Base-by-base conservation (phyloP, 2,797 vertebrate species). In the Acanthornis magna region DNA sequence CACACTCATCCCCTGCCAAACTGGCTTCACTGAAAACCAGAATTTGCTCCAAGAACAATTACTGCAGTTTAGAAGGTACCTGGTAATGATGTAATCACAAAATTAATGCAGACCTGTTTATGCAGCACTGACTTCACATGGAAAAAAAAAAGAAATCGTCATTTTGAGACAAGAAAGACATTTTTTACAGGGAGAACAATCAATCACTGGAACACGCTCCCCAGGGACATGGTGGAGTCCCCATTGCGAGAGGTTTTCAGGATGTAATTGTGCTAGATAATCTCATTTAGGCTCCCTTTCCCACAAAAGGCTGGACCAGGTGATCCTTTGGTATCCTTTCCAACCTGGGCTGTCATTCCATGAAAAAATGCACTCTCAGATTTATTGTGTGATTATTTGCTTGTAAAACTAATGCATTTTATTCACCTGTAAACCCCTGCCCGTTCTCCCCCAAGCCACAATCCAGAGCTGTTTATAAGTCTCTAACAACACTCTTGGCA, bases 331-430 rank as follows among this genome's bases (percentile, higher is more conserved):
- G 70, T 54, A 42, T 58, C 51, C 19, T 48, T 91, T 76, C 79
- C 36, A 90, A 58, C 34, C 22, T 23, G 51, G 9, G 19, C 36
- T 71, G 30, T 57, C 53, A 53, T 10, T 84, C 55, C 73, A 10
- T 1, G 21, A 50, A 75, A 71, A 85, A 68, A 65, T 0, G 9
- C 22, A 6, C 67, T 80, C 85, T 57, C 45, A 48, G 54, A 22
- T 88, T 95, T 92, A 89, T 23, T 82, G 66, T 5, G 2, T 80
- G 57, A 67, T 85, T 80, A 94, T 63, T 60, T 77, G 54, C 85
- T 79, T 72, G 78, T 80, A 94, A 94, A 94, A 83, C 36, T 16
- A 79, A 90, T 53, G 32, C 30, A 48, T 71, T 94, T 93, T 85
- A 63, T 85, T 85, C 57, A 95, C 93, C 81, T 91, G 57, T 79